Conservation (phyloP, 35 echinoderm and acorn worm species). For the Antedon bifida region DNA sequence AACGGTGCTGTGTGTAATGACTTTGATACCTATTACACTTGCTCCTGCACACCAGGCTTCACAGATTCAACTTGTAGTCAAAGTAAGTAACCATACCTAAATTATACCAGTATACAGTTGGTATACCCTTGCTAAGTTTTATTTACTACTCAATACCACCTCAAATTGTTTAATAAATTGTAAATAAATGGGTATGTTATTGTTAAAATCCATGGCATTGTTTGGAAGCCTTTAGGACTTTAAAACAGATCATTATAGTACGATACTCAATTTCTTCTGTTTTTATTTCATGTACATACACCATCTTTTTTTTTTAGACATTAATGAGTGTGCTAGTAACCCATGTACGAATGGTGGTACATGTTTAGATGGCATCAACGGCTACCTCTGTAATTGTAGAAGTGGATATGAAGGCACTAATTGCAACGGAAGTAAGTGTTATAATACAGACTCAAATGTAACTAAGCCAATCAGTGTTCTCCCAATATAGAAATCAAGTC, state of each 20-base stretch:
- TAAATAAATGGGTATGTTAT: too few species aligned
- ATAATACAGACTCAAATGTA: too few species aligned
- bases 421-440: not conserved
- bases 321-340: not conserved
- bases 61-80: not conserved
- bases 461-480: too few species aligned
- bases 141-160: too few species aligned
- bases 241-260: too few species aligned
- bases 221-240: too few species aligned
- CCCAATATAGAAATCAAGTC: too few species aligned
- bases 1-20: not conserved
- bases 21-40: slow-evolving; percentile 4
- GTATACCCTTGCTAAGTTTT: too few species aligned
- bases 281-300: too few species aligned
- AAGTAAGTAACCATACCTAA: not conserved
- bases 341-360: not conserved
- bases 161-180: too few species aligned
- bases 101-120: not conserved
- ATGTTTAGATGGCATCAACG: not conserved
- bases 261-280: too few species aligned
- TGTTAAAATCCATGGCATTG: too few species aligned
- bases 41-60: not conserved
- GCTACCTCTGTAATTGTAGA: not conserved
- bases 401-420: not conserved
- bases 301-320: not conserved